These are phyloP conservation scores for Apogon talboti DNA, from an alignment of 2,797 vertebrate genomes.

Conservation along the genomic window DNA sequence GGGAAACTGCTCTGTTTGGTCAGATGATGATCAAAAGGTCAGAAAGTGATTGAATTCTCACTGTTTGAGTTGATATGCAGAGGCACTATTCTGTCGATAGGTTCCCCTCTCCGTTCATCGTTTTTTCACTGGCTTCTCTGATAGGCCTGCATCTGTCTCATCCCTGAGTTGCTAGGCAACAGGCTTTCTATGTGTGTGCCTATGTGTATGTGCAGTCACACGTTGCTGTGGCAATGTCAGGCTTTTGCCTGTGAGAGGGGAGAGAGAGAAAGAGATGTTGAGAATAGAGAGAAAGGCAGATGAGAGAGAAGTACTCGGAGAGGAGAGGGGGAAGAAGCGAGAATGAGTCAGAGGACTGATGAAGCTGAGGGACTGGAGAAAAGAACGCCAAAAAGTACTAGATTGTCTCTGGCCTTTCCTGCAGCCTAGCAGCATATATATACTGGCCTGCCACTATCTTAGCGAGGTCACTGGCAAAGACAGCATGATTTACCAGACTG, in stretches of 20 bases:
- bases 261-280: slow-evolving; percentile 66
- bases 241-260: slow-evolving; percentile 71
- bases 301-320: slow-evolving; percentile 73
- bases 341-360: slow-evolving; percentile 76
- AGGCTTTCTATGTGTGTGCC: slow-evolving; percentile 72
- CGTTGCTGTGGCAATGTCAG: slow-evolving; percentile 78
- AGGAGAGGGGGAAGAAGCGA: slow-evolving; percentile 67
- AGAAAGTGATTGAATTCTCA: slow-evolving; percentile 60
- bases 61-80: slow-evolving; percentile 68
- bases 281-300: slow-evolving; percentile 74
- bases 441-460: slow-evolving; percentile 67
- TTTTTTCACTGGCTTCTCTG: slow-evolving; percentile 73
- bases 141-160: slow-evolving; percentile 84
- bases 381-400: slow-evolving; percentile 67
- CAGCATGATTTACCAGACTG: slow-evolving; percentile 78
- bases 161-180: slow-evolving; percentile 87
- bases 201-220: slow-evolving; percentile 60
- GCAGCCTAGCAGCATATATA: slow-evolving; percentile 57
- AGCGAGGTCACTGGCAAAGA: slow-evolving; percentile 77
- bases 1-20: slow-evolving; percentile 27
- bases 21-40: slow-evolving; percentile 59
- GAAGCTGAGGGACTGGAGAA: slow-evolving; percentile 67
- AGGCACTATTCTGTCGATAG: slow-evolving; percentile 72
- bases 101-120: slow-evolving; percentile 56
- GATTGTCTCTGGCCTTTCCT: slow-evolving; percentile 70